A percentile compares a stretch with the other conserved stretches of the same genome.
These are phyloP conservation scores for Dynastes hyllus DNA, from an alignment of 2,888 invertebrate species.

Conservation along the genomic window DNA sequence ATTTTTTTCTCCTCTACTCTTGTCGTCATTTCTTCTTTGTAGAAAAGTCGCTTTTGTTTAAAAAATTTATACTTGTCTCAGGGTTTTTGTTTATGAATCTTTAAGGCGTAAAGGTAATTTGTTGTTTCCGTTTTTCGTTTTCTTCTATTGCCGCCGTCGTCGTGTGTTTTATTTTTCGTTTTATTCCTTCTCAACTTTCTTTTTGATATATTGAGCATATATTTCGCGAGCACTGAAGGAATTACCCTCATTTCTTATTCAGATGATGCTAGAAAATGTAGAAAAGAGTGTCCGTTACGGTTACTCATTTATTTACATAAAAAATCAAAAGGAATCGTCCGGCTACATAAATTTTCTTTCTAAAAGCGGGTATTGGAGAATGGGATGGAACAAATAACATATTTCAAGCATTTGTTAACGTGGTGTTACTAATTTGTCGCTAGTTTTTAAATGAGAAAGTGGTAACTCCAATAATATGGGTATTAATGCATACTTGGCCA, in stretches of 20 bases:
- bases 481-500: too few species aligned
- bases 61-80: constrained; percentile 48
- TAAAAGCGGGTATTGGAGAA: too few species aligned
- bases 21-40: constrained; percentile 32
- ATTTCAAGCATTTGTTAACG: too few species aligned
- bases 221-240: constrained; percentile 38
- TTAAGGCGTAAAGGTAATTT: constrained; percentile 46
- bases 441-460: too few species aligned
- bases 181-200: constrained; percentile 19
- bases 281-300: constrained; percentile 33
- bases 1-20: constrained; percentile 11
- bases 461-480: too few species aligned
- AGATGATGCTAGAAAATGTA: constrained; percentile 31
- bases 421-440: too few species aligned
- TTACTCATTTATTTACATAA: constrained; percentile 45
- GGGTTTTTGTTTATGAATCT: constrained; percentile 50
- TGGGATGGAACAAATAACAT: too few species aligned
- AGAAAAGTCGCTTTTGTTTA: constrained; percentile 39
- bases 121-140: constrained; percentile 40
- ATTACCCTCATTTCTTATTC: constrained; percentile 47
- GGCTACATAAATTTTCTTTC: neutral
- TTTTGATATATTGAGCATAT: constrained; percentile 27
- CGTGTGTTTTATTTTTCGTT: constrained; percentile 20
- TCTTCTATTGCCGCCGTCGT: constrained; percentile 23
- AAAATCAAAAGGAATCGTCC: constrained; percentile 26